A percentile compares a stretch with the other conserved stretches of the same genome.
Conservation (phyloP, 1,140 invertebrate species). For the Heliconius melpomene region DNA sequence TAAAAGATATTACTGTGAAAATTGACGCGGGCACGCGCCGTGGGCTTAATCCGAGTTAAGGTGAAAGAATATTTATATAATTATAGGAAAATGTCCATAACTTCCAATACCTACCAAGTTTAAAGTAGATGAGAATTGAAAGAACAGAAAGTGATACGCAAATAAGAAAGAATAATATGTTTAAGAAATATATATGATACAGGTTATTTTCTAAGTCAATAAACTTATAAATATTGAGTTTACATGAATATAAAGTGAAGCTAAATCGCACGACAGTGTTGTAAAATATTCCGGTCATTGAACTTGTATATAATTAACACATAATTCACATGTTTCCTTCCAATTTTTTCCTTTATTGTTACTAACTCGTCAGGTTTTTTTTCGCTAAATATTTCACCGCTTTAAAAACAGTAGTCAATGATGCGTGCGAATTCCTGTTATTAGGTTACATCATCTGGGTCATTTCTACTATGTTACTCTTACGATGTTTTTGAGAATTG, state of each 20-base stretch:
- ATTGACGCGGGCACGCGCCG: not conserved
- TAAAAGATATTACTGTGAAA: not conserved
- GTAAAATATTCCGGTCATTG: not conserved
- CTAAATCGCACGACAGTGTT: slow-evolving; percentile 4
- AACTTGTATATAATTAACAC: not conserved
- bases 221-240: slow-evolving; percentile 5
- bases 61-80: not conserved
- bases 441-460: slow-evolving; percentile 14
- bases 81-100: no score
- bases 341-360: not conserved
- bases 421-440: slow-evolving; percentile 1
- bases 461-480: not conserved
- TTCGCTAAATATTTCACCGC: not conserved
- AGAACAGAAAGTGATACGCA: no score
- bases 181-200: not conserved
- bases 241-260: not conserved
- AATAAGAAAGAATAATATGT: not conserved
- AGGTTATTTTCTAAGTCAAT: not conserved
- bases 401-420: slow-evolving; percentile 4
- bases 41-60: not conserved
- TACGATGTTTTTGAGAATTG: not conserved
- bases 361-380: not conserved
- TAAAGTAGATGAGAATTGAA: no score
- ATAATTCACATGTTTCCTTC: not conserved
- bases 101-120: no score